Base-by-base conservation (phyloP, 2,888 invertebrate genomes). In the Troides aeacus region DNA sequence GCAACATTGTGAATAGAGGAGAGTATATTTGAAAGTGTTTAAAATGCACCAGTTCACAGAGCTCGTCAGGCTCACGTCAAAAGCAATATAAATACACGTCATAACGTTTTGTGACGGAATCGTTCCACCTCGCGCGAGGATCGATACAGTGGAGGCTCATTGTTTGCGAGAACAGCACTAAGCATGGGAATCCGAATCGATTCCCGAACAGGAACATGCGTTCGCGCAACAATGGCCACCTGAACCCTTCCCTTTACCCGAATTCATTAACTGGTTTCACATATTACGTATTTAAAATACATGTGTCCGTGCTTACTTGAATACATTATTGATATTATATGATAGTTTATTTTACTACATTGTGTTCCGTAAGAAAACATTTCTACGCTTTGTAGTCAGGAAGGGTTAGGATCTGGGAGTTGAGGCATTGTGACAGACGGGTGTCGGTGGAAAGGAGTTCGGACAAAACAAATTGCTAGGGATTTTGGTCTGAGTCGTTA, bases 291-390 rank as follows among this genome's bases (percentile, higher is more conserved):
- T 91, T 92, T 92, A 90, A 91, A 91, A 91, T 90, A 92, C 91
- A 92, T 91, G 89, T 92, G 91, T 92, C 87, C 85, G 87, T 84
- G 79, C 81, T 79, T 84, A 78, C 81, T 78, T 84, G 86, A 86
- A 89, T 89, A 84, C 88, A 91, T 89, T 91, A 91, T 92, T 91
- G 92, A 91, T 91, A 92, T 92, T 92, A 88, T 90, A 91, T 90
- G 91, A 91, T 90, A 91, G 91, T 92, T 91, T 92, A 92, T 89
- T 92, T 92, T 89, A 83, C 84, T 86, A 86, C 85, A 76, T 81
- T 81, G 77, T 81, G 76, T 78, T 75, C 80, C 79, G 79, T 84
- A 78, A 80, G 83, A 82, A 82, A 81, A 81, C 79, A 82, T 80
- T 82, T 76, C 76, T 75, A 67, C 71, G 77, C 76, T 78, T 79